Evolutionary conservation across 1,140 invertebrate genomes (phyloP), one percentile per base, ranked within the genome.

Genomic region (Drosophila lacteicornis): DNA sequence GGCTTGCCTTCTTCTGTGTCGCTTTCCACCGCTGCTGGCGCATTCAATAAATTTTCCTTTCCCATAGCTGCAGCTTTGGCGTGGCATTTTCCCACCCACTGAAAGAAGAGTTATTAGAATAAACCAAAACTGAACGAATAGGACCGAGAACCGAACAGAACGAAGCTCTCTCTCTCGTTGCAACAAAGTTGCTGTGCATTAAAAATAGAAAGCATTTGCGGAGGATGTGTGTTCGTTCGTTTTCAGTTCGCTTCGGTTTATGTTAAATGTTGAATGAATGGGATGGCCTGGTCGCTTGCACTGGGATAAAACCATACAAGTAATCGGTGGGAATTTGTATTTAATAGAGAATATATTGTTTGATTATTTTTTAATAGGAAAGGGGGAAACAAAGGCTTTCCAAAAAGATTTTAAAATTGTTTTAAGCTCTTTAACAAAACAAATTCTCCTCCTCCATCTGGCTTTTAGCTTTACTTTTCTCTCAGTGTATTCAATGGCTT

Each of bases 41-140:
- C 62, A 70, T 68, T 70, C 49, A 67, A 70, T 70, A 70, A 67
- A 70, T 70, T 67, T 70, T 70, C 49, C 67, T 70, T 70, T 70
- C 67, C 62, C 67, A 70, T 53, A 61, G 67, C 67, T 53, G 66
- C 62, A 66, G 66, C 66, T 27, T 49, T 62, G 30, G 30, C 51
- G 19, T 70, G 40, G 13, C 47, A 47, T 40, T 70, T 67, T 70
- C 55, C 67, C 67, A 70, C 63, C 67, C 67, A 70, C 67, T 56
- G 50, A 70, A 43, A 57, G 55, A 45, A 25, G 55, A 57, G 58
- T 70, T 70, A 70, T 70, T 70, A 70, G 67, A 70, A 70, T 70
- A 70, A 68, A 68, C 49, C 53, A 17, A 57, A 56, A 56, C 53
- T 56, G 36, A 56, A 40, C 53, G 53, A 25, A 56, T 56, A 56